Conservation (phyloP, 2,113 vertebrate genomes). For the Psammodynastes pulverulentus region DNA sequence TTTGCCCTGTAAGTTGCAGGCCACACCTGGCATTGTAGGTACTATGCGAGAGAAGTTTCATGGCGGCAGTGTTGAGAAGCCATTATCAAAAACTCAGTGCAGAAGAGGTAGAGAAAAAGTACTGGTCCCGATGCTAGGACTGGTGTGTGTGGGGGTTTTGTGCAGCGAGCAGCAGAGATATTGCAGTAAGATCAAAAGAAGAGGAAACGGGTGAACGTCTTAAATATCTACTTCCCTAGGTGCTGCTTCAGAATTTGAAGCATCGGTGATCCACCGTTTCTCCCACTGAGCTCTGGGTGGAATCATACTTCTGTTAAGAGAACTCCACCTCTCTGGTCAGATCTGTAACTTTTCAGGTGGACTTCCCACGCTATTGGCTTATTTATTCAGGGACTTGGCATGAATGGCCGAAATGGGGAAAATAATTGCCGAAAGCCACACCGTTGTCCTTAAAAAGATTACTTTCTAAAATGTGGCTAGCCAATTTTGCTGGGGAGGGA, state of each 20-base stretch:
- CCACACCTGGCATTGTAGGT: background rate
- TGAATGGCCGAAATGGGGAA: constrained; percentile 1
- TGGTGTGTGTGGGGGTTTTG: background rate
- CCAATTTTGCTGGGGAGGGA: constrained; percentile 33
- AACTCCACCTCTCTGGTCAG: background rate
- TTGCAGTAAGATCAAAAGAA: constrained; percentile 4
- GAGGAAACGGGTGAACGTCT: background rate
- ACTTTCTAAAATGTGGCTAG: constrained; percentile 17
- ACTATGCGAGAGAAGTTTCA: background rate
- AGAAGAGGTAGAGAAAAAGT: constrained; percentile 36
- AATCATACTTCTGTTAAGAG: background rate
- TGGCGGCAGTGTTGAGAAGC: background rate
- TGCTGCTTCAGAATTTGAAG: background rate
- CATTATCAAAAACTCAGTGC: background rate
- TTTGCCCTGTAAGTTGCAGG: constrained; percentile 5
- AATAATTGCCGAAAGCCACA: background rate
- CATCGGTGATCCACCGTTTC: background rate
- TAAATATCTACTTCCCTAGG: background rate
- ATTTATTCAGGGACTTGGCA: background rate
- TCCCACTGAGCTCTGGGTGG: constrained; percentile 1
- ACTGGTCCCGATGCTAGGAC: background rate
- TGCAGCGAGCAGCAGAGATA: background rate
- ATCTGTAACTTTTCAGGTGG: background rate
- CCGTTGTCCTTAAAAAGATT: background rate
- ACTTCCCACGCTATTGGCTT: background rate